Percentiles rank a stretch among this genome's conserved stretches.
Evolutionary conservation across 2,797 vertebrate species (phyloP).

Genomic region (Gymnopithys bicolor): DNA sequence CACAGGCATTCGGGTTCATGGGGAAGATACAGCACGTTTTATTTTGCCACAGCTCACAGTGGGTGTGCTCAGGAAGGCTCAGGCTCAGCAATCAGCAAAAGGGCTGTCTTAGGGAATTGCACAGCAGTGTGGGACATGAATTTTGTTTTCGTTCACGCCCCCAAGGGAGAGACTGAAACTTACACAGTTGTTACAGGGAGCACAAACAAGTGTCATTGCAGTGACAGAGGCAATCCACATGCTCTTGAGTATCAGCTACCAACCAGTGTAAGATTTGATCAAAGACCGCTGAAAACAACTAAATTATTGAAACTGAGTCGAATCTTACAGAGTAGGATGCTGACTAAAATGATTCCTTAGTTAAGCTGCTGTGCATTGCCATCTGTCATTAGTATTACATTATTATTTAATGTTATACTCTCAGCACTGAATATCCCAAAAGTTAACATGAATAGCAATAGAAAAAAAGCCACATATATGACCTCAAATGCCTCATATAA

Average conservation of each 20-base stretch:
- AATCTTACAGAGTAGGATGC: neutral
- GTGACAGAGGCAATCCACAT: accelerated
- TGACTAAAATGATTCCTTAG: neutral
- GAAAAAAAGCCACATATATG: neutral
- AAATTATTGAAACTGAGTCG: neutral
- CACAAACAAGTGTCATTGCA: neutral
- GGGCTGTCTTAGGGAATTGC: neutral
- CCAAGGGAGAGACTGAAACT: neutral
- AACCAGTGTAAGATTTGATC: neutral
- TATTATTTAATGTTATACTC: neutral
- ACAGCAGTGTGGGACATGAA: neutral
- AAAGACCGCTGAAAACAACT: neutral
- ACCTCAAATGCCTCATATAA: neutral
- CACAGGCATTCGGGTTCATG: neutral
- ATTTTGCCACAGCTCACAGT: neutral
- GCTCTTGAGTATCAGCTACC: neutral
- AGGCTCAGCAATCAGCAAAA: neutral
- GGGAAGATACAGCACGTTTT: neutral
- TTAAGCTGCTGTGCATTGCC: neutral
- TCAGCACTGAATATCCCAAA: neutral
- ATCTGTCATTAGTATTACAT: neutral
- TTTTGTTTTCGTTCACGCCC: neutral
- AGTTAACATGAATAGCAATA: neutral
- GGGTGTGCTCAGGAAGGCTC: neutral
- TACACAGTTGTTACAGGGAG: neutral